A percentile compares a stretch with the other conserved stretches of the same genome.
phyloP scores from a whole-genome alignment of 2,113 vertebrate species.

The Urocolius indicus region DNA sequence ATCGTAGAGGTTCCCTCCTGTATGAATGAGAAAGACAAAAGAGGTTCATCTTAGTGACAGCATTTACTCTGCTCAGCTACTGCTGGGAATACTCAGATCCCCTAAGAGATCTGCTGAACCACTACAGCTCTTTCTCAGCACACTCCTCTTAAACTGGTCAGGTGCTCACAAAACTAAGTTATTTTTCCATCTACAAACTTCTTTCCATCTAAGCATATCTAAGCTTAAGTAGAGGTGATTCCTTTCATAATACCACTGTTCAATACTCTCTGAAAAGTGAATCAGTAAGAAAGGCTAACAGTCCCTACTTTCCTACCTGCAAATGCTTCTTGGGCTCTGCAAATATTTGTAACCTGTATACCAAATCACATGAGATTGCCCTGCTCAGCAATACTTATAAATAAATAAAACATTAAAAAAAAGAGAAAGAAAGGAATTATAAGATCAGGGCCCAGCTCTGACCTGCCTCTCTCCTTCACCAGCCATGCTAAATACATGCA shows the following conservation, averaged over 20 bases:
- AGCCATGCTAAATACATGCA: neutral
- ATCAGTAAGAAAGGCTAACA: neutral
- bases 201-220: neutral
- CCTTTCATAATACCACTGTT: neutral
- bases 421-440: neutral
- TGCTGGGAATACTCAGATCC: neutral
- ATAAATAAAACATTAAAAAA: neutral
- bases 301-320: neutral
- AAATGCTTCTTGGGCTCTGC: neutral
- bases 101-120: neutral
- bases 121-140: neutral
- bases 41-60: neutral
- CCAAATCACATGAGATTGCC: neutral
- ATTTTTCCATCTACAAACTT: neutral
- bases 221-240: neutral
- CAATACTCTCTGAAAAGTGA: neutral
- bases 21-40: conserved; percentile 48
- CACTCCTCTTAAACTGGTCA: neutral
- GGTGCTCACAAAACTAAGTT: neutral
- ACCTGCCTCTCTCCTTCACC: neutral
- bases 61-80: neutral
- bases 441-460: neutral
- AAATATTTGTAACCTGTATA: neutral
- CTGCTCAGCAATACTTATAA: neutral
- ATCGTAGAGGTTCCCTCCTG: conserved; percentile 97